A percentile compares a stretch with the other conserved stretches of the same genome.
Conservation (phyloP, 2,797 vertebrate species). For the Paguma larvata region DNA sequence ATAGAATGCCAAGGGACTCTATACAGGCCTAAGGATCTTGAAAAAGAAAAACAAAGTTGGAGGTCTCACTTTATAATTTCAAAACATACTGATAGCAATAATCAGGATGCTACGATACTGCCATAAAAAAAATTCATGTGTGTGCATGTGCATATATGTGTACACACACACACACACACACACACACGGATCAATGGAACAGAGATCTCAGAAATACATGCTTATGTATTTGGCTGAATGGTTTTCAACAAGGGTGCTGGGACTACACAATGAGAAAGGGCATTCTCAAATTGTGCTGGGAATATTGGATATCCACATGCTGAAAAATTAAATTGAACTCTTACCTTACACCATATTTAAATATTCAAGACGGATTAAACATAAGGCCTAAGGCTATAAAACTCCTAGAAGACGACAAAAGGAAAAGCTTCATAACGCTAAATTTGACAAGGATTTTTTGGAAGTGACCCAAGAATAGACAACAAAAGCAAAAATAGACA, state of each 20-base stretch:
- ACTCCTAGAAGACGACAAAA: background rate
- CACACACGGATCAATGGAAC: background rate
- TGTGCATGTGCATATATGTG: too few relatives aligned
- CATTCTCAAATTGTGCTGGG: background rate
- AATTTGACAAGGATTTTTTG: background rate
- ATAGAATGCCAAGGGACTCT: background rate
- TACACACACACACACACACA: too few relatives aligned
- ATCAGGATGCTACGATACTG: background rate
- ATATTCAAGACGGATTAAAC: background rate
- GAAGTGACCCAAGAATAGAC: background rate
- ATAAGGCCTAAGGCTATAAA: background rate
- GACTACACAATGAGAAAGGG: background rate
- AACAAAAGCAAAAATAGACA: constrained; percentile 38
- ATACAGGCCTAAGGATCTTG: background rate
- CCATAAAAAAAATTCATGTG: background rate
- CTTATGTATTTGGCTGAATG: background rate
- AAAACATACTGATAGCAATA: background rate
- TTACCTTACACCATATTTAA: background rate
- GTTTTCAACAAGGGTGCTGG: background rate
- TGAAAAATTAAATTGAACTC: background rate
- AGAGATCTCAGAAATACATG: background rate
- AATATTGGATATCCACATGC: background rate
- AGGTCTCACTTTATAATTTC: background rate
- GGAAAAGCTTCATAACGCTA: background rate
- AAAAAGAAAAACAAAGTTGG: background rate